Evolutionary conservation across 2,113 vertebrate genomes (phyloP), one percentile per base, ranked within the genome.

Genomic region (Myotis yumanensis): DNA sequence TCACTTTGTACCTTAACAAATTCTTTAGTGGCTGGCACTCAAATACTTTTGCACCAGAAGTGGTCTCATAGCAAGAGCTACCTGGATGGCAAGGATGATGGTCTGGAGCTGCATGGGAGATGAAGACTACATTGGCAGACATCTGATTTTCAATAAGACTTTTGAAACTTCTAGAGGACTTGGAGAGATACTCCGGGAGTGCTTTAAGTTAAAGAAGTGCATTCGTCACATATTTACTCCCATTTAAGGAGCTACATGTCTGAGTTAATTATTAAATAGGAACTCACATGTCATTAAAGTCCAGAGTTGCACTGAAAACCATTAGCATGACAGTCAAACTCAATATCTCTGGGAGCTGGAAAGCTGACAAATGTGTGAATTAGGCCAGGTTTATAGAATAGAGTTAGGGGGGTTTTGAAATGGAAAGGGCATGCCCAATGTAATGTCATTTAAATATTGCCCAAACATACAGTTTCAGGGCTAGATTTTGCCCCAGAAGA

Each of bases 41-140:
- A n/a, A 30, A 59, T 51, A 35, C 12, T 16, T 51, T 66, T 68
- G 35, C 2, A 62, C 5, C n/a, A 48, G 28, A 66, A 20, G 15
- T 84, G 25, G 7, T 40, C n/a, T 77, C 3, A 1, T 15, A 52
- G 17, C 30, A 51, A 93, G 4, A 51, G 7, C 22, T 35, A 52
- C 23, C 46, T 40, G 3, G 0, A 48, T 3, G 15, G 40, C 64
- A 23, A 32, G 5, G 6, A 0, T 43, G n/a, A 69, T 7, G 5
- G 11, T 37, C 71, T 43, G 62, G 30, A 71, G 15, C 4, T 30
- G 6, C 11, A 64, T 0, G 5, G 20, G 51, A 35, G 3, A 59
- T 35, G 3, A 6, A 62, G 23, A 91, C 54, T 22, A n/a, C 6
- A 52, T 4, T 3, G 8, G 1, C 12, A 75, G 72, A 11, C 20